Base-by-base conservation (phyloP, 2,113 vertebrate genomes). In the Odontophorus gujanensis region DNA sequence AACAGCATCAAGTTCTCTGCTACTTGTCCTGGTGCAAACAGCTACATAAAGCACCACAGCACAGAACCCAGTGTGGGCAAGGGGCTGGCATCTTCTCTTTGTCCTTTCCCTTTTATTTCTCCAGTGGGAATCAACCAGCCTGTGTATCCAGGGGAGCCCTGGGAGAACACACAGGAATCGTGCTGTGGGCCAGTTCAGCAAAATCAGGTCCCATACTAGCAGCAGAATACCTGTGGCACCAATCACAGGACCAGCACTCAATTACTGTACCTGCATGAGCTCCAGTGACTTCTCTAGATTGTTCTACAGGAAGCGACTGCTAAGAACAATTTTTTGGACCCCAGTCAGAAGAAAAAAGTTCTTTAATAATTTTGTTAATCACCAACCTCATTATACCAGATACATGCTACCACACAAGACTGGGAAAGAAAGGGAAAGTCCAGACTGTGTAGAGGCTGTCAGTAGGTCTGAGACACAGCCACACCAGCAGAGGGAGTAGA, bases 231-330 rank as follows among this genome's bases (percentile, higher is more conserved):
- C 8, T 17, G 10, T 13, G 36, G 26, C 55, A 91, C 53, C n/a
- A 57, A 2, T 10, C 2, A 43, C 4, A n/a, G 21, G 34, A 14
- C 38, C 68, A 40, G 22, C 36, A 22, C 65, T 51, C 9, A 1
- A 21, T 4, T 65, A 55, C 36, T 57, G 85, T 62, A 53, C 11
- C 68, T 30, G 21, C 38, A 24, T 7, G 5, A 62, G 26, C 38
- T 81, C 57, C 61, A 80, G 42, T 74, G 48, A 45, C 19, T 74
- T 38, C 76, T 74, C 63, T 13, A 34, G 21, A 38, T 59, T 81
- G n/a, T 66, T 59, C 90, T 81, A 13, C 38, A 91, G 55, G 55
- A 87, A 55, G 45, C 63, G 66, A 71, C 81, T 78, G 55, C 62
- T 69, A 63, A 62, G 73, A 90, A 53, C 40, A 40, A 81, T 57